Percentiles rank a stretch among this genome's conserved stretches.
phyloP scores from a whole-genome alignment of 2,797 vertebrate genomes.

The Neomorphus geoffroyi region DNA sequence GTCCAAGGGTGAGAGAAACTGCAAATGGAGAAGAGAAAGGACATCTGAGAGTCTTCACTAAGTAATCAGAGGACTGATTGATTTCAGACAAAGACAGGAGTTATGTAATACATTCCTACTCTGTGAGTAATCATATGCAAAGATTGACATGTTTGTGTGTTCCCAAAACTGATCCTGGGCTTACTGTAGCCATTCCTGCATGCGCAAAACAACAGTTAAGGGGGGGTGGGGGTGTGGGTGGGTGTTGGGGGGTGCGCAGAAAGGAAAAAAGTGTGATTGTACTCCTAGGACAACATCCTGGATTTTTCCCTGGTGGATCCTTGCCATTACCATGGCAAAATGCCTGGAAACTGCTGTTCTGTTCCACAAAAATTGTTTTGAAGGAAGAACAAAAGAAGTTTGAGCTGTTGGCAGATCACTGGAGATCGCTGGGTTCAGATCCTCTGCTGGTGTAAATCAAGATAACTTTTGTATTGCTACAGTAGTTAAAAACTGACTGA shows the following conservation, averaged over 20 bases:
- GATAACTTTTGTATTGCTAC: conserved; percentile 42
- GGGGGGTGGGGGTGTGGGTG: too few species aligned
- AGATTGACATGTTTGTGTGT: conserved; percentile 33
- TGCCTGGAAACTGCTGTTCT: conserved; percentile 54
- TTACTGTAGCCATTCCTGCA: neutral
- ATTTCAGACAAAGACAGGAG: conserved; percentile 37
- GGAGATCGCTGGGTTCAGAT: conserved; percentile 39
- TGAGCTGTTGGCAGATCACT: conserved; percentile 50
- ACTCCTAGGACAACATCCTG: conserved; percentile 40
- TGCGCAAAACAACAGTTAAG: neutral
- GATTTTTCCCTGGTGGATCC: conserved; percentile 33
- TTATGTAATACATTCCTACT: conserved; percentile 45
- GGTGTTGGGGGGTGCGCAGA: too few species aligned
- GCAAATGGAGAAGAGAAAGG: conserved; percentile 4
- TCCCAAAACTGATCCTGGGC: neutral
- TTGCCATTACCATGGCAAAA: conserved; percentile 63
- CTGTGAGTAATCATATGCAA: conserved; percentile 39
- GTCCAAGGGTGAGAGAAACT: conserved; percentile 12
- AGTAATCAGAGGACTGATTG: neutral
- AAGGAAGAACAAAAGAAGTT: conserved; percentile 63
- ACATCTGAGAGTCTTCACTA: conserved; percentile 38
- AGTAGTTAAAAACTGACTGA: conserved; percentile 50
- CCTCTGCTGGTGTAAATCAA: conserved; percentile 58
- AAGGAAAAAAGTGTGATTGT: neutral
- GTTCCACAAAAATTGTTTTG: conserved; percentile 58